phyloP scores from a whole-genome alignment of 2,113 vertebrate species.

The Litocranius walleri region DNA sequence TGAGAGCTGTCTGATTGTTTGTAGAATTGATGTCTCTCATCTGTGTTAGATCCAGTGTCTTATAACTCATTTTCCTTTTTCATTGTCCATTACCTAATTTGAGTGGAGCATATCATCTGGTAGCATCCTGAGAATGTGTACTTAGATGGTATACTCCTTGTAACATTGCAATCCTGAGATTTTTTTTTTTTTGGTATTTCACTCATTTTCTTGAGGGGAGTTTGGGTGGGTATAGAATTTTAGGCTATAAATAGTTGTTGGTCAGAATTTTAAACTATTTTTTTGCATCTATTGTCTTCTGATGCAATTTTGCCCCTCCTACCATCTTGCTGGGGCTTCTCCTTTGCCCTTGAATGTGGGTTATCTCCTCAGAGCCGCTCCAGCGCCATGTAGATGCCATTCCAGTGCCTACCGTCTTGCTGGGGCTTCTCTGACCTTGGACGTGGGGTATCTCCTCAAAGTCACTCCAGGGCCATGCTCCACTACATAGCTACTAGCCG shows the following conservation, averaged over 20 bases:
- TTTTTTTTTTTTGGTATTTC: not conserved
- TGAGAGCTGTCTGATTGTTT: not conserved
- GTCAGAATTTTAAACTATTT: not conserved
- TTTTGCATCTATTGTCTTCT: not conserved
- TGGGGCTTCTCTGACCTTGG: not conserved
- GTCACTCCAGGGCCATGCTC: not conserved
- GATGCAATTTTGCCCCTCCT: too few relatives aligned
- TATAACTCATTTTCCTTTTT: not conserved
- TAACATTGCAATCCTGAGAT: not conserved
- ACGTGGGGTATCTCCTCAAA: not conserved
- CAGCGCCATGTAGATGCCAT: fast-evolving
- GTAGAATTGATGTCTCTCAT: not conserved
- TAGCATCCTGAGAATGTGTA: not conserved
- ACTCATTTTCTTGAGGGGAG: not conserved
- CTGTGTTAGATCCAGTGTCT: not conserved
- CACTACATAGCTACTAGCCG: not conserved
- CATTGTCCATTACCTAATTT: not conserved
- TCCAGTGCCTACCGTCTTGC: fast-evolving
- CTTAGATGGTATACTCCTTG: not conserved
- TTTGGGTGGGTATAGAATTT: not conserved
- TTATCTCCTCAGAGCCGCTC: not conserved
- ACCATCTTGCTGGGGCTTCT: too few relatives aligned
- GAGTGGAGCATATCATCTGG: not conserved
- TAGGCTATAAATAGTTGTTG: not conserved
- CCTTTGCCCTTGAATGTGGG: too few relatives aligned